These are phyloP conservation scores for Dascillus cervinus DNA, from an alignment of 2,888 invertebrate species.

Conservation along the genomic window DNA sequence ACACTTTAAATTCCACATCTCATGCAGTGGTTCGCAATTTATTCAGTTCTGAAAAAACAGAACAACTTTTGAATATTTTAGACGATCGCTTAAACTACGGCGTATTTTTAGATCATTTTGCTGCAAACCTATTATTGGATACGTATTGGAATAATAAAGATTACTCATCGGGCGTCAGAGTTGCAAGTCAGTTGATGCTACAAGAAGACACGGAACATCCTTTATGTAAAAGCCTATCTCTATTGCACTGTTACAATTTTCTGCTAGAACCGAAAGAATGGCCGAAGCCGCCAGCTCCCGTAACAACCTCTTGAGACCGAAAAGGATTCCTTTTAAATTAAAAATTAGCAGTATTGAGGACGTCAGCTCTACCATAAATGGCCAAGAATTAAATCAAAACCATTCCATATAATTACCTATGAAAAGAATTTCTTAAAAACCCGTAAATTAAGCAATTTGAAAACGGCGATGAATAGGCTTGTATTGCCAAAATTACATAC, in stretches of 20 bases:
- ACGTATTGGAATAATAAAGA: constrained; percentile 62
- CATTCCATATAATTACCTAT: no score
- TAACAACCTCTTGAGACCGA: no score
- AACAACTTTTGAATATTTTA: constrained; percentile 63
- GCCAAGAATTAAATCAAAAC: no score
- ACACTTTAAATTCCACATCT: constrained; percentile 69
- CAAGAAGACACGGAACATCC: constrained; percentile 79
- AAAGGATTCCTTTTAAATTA: no score
- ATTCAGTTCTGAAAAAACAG: constrained; percentile 47
- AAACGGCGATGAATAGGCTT: no score
- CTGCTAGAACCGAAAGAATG: constrained; percentile 48
- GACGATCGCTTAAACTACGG: constrained; percentile 83
- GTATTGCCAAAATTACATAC: no score
- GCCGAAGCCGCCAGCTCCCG: constrained; percentile 44
- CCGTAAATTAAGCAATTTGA: no score
- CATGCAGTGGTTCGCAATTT: constrained; percentile 69
- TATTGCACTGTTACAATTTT: constrained; percentile 71
- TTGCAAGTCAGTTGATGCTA: constrained; percentile 75
- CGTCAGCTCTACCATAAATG: no score
- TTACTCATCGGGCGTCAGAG: constrained; percentile 63
- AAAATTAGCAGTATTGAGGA: no score
- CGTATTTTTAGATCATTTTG: constrained; percentile 77
- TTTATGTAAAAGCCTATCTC: constrained; percentile 57
- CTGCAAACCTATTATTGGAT: constrained; percentile 74
- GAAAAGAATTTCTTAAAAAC: no score